Percentiles rank a stretch among this genome's conserved stretches.
Evolutionary conservation across 2,888 invertebrate genomes (phyloP).

Genomic region (Buathra laborator): DNA sequence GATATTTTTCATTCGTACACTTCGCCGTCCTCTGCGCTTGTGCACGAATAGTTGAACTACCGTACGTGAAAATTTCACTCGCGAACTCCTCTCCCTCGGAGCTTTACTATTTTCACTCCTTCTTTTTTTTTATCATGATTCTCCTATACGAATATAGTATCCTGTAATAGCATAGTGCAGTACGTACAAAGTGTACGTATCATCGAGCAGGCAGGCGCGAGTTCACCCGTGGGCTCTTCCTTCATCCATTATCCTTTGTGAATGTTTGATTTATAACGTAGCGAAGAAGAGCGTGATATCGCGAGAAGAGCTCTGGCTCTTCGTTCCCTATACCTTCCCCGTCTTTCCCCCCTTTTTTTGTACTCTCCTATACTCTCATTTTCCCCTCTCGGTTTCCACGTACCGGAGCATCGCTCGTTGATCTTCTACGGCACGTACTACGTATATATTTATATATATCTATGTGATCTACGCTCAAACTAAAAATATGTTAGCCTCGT

Average conservation of each 20-base stretch:
- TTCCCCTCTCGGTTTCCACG: constrained; percentile 48
- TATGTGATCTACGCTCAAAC: background rate
- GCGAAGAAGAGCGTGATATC: constrained; percentile 67
- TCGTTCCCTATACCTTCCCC: constrained; percentile 41
- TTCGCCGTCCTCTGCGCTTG: constrained; percentile 1
- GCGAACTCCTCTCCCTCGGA: constrained; percentile 13
- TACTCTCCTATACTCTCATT: constrained; percentile 45
- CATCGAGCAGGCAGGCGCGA: constrained; percentile 62
- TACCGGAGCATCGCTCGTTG: constrained; percentile 41
- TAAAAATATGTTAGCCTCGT: background rate
- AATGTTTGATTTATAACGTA: constrained; percentile 73
- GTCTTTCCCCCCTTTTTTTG: constrained; percentile 6
- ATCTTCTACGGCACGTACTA: constrained; percentile 38
- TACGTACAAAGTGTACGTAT: constrained; percentile 63
- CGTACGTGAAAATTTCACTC: constrained; percentile 47
- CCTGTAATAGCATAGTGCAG: constrained; percentile 53
- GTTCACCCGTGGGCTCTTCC: constrained; percentile 62
- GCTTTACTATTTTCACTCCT: constrained; percentile 2
- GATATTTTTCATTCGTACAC: background rate
- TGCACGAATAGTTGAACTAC: constrained; percentile 32
- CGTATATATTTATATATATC: constrained; percentile 23
- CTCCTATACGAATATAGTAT: constrained; percentile 58
- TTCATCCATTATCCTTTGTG: constrained; percentile 73
- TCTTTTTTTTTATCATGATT: constrained; percentile 58
- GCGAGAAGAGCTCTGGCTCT: constrained; percentile 59